phyloP scores from a whole-genome alignment of 2,797 vertebrate species.

The Crypturellus tataupa region DNA sequence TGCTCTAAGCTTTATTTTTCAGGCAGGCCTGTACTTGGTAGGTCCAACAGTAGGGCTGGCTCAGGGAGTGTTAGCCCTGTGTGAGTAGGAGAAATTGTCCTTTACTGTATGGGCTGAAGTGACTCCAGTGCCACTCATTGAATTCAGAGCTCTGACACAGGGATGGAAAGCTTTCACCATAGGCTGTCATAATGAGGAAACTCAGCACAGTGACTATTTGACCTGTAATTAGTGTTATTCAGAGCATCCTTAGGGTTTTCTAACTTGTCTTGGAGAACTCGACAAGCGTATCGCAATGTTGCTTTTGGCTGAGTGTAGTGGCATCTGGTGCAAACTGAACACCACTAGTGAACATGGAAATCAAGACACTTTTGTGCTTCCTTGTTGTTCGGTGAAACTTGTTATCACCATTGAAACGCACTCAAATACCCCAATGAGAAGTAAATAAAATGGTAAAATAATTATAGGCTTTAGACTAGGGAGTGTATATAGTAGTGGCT shows the following conservation, averaged over 20 bases:
- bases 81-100: neutral
- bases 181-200: neutral
- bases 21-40: neutral
- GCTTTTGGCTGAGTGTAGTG: neutral
- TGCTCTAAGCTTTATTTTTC: neutral
- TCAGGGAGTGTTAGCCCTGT: neutral
- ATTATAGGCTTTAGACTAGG: neutral
- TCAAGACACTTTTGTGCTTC: neutral
- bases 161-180: neutral
- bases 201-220: neutral
- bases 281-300: neutral
- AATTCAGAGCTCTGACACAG: neutral
- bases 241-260: neutral
- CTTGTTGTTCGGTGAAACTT: neutral
- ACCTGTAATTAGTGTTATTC: neutral
- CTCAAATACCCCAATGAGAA: neutral
- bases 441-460: neutral
- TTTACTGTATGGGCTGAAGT: neutral
- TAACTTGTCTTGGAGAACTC: neutral
- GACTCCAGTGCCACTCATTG: neutral
- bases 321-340: neutral
- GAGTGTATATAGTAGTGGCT: neutral
- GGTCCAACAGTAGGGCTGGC: neutral
- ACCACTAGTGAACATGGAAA: neutral
- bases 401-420: neutral